Evolutionary conservation across 1,140 invertebrate species (phyloP).

Genomic region (Scaptomyza graminum): DNA sequence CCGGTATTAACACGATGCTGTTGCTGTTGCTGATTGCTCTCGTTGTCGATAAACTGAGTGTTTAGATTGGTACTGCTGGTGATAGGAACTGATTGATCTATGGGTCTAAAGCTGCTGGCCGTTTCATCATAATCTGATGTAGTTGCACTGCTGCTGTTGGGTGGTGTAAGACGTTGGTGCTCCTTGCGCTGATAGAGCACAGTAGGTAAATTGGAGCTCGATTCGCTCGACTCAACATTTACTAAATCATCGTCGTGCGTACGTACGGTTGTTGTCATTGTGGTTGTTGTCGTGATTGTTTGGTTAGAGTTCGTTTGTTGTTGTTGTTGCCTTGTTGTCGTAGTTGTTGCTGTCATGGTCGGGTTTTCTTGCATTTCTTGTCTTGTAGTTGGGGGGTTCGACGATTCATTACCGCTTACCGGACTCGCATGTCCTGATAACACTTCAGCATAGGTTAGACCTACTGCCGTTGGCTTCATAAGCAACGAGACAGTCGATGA

Average conservation of each 20-base stretch:
- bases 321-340: slow-evolving; percentile 41
- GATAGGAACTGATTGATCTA: slow-evolving; percentile 49
- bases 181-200: slow-evolving; percentile 41
- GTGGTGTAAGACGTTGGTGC: slow-evolving; percentile 15
- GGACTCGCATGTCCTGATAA: slow-evolving; percentile 83
- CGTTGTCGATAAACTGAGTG: slow-evolving; percentile 59
- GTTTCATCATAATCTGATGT: slow-evolving; percentile 38
- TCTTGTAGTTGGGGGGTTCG: slow-evolving; percentile 31
- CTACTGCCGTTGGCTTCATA: slow-evolving; percentile 83
- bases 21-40: slow-evolving; percentile 44
- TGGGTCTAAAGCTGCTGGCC: slow-evolving; percentile 5
- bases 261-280: slow-evolving; percentile 51
- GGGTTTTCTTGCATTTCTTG: slow-evolving; percentile 54
- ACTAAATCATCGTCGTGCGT: slow-evolving; percentile 41
- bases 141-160: slow-evolving; percentile 9
- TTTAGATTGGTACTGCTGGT: slow-evolving; percentile 35
- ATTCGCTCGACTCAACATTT: slow-evolving; percentile 15
- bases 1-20: slow-evolving; percentile 48
- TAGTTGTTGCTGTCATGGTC: slow-evolving; percentile 39
- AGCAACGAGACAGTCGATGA: slow-evolving; percentile 81
- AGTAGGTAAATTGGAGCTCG: slow-evolving; percentile 31
- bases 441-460: slow-evolving; percentile 85
- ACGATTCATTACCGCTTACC: slow-evolving; percentile 74
- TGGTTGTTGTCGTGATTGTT: slow-evolving; percentile 41
- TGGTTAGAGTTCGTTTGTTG: slow-evolving; percentile 11